These are phyloP conservation scores for Phodopus roborovskii DNA, from an alignment of 2,113 vertebrate species.

Conservation along the genomic window DNA sequence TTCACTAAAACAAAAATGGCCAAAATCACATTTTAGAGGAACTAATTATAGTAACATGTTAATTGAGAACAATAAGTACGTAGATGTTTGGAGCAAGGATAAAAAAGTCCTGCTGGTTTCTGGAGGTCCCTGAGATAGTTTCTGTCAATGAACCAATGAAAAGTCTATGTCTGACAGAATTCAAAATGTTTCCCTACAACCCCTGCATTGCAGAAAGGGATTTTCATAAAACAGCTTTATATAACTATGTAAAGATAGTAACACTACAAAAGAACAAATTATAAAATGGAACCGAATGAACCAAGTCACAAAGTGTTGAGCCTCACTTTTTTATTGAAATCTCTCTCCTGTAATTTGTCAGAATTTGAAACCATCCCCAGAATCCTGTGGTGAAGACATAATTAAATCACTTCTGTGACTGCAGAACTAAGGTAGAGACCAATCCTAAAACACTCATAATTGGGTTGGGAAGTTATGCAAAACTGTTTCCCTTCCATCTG, in stretches of 20 bases:
- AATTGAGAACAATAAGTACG: not conserved
- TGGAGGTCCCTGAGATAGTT: not conserved
- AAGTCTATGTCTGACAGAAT: not conserved
- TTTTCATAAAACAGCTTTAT: not conserved
- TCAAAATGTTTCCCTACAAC: not conserved
- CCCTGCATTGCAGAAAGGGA: not conserved
- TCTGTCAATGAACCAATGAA: conserved; percentile 5
- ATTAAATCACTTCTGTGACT: not conserved
- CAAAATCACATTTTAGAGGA: not conserved
- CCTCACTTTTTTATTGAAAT: not conserved
- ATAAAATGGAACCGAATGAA: not conserved
- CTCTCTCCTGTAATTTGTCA: not conserved
- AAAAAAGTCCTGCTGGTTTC: not conserved
- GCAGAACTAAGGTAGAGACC: not conserved
- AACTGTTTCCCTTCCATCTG: not conserved
- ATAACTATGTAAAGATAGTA: not conserved
- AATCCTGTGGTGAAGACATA: not conserved
- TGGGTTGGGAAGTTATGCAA: not conserved
- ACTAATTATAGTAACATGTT: not conserved
- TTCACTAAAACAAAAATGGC: conserved; percentile 6
- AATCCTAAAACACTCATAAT: not conserved
- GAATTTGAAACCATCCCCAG: conserved; percentile 13
- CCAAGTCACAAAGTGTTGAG: conserved; percentile 20
- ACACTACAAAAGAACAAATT: not conserved
- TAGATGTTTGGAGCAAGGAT: not conserved